Conservation (phyloP, 2,113 vertebrate genomes). For the Brachyhypopomus occidentalis region DNA sequence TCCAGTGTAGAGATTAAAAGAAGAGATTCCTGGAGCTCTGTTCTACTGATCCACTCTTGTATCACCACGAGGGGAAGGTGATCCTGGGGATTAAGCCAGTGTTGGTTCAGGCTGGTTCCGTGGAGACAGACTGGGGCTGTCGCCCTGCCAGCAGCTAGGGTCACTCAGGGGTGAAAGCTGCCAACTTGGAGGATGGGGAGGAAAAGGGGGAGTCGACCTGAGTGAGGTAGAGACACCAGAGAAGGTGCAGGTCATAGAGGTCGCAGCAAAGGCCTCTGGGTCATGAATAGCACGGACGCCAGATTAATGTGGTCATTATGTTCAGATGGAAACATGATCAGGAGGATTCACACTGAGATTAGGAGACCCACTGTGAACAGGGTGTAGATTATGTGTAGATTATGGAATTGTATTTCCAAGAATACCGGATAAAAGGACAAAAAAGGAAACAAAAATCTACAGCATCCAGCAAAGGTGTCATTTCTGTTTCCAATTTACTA, state of each 20-base stretch:
- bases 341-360: conserved; percentile 19
- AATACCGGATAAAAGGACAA: background rate
- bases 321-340: conserved; percentile 51
- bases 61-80: conserved; percentile 58
- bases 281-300: conserved; percentile 48
- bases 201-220: conserved; percentile 8
- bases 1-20: conserved; percentile 43
- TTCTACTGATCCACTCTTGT: conserved; percentile 53
- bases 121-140: conserved; percentile 67
- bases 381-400: conserved; percentile 29
- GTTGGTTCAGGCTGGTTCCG: conserved; percentile 67
- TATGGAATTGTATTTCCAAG: conserved; percentile 5
- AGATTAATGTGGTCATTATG: conserved; percentile 58
- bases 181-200: conserved; percentile 33
- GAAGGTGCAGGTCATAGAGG: conserved; percentile 44
- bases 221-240: background rate
- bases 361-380: conserved; percentile 11
- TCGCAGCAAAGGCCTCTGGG: conserved; percentile 41
- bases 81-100: conserved; percentile 66
- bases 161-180: conserved; percentile 53
- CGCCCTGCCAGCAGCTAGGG: conserved; percentile 53
- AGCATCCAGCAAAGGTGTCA: too few relatives aligned
- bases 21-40: conserved; percentile 54
- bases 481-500: background rate
- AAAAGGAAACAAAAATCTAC: too few relatives aligned